These are phyloP conservation scores for Drosophila planitibia DNA, from an alignment of 2,888 invertebrate genomes.

Conservation along the genomic window DNA sequence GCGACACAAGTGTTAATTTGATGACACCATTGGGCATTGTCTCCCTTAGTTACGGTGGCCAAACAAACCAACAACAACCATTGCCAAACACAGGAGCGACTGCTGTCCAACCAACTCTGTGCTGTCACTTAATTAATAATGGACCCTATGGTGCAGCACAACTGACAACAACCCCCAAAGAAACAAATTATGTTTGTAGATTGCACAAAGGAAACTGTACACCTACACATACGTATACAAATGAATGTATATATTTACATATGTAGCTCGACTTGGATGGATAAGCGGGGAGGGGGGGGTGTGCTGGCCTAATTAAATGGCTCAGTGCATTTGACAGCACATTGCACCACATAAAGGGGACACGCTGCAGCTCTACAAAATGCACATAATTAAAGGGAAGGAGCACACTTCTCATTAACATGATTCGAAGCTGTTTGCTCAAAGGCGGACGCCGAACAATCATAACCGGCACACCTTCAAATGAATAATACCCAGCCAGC, in stretches of 20 bases:
- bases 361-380: conserved; percentile 37
- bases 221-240: conserved; percentile 1
- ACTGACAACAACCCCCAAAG: conserved; percentile 38
- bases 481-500: conserved; percentile 1
- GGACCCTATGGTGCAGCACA: conserved; percentile 33
- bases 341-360: neutral
- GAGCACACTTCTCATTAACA: conserved; percentile 31
- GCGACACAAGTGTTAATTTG: conserved; percentile 51
- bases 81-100: neutral
- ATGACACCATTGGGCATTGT: conserved; percentile 34
- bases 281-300: neutral
- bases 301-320: conserved; percentile 64
- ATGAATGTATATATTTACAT: conserved; percentile 9
- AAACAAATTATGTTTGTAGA: neutral
- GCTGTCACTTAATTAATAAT: conserved; percentile 35
- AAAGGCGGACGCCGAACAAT: conserved; percentile 35
- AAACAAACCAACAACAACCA: neutral
- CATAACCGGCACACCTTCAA: conserved; percentile 40
- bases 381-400: conserved; percentile 73
- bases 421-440: conserved; percentile 12
- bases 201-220: neutral
- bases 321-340: conserved; percentile 48
- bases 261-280: neutral
- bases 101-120: neutral
- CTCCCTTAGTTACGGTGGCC: neutral